phyloP scores from a whole-genome alignment of 2,113 vertebrate genomes.

The Oceanodroma tethys region DNA sequence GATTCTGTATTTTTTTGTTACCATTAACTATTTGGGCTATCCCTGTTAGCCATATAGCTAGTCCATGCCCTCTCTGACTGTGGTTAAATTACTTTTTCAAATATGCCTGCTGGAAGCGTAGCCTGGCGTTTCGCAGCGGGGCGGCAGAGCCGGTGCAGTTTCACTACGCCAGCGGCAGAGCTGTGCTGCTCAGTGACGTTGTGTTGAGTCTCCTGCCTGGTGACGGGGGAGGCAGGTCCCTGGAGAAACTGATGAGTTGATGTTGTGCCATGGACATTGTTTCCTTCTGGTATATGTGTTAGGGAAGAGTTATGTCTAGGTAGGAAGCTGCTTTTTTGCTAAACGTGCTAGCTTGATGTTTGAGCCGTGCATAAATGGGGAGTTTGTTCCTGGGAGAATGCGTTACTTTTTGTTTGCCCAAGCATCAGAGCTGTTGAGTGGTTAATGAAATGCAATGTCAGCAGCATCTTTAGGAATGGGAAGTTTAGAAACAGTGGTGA shows the following conservation, averaged over 20 bases:
- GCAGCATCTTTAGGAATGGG: neutral
- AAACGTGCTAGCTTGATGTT: neutral
- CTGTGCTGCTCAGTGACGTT: neutral
- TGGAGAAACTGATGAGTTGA: neutral
- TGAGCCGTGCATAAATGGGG: neutral
- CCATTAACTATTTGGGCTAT: neutral
- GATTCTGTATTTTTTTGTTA: neutral
- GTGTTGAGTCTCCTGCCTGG: neutral
- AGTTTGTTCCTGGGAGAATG: neutral
- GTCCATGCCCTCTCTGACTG: neutral
- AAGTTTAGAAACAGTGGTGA: neutral
- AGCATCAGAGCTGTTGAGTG: neutral
- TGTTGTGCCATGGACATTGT: neutral
- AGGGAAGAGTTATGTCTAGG: neutral
- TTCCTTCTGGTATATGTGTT: neutral
- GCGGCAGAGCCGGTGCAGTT: neutral
- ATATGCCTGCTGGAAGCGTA: neutral
- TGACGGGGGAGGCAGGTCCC: neutral
- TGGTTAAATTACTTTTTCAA: neutral
- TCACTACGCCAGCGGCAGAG: neutral
- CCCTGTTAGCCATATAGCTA: neutral
- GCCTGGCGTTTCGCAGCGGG: neutral
- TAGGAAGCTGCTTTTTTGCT: neutral
- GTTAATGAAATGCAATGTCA: neutral
- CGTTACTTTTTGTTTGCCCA: neutral